Percentiles rank a stretch among this genome's conserved stretches.
Evolutionary conservation across 2,888 invertebrate genomes (phyloP).

Genomic region (Pachymerium ferrugineum): DNA sequence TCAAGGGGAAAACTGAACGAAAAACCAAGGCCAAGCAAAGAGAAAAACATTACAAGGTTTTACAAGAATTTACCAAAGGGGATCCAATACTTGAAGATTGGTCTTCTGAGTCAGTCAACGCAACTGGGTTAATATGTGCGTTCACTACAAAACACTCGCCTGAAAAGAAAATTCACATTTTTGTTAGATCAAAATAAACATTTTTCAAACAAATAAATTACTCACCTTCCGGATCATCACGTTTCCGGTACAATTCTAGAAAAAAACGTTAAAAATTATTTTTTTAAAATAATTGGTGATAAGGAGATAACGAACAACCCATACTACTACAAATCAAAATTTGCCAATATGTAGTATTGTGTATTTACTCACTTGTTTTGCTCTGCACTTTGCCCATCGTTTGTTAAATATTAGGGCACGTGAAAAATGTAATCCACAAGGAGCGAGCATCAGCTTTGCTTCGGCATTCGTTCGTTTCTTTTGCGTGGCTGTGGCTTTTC

Average conservation of each 20-base stretch:
- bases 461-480: neutral
- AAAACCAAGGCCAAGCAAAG: slow-evolving; percentile 12
- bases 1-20: slow-evolving; percentile 4
- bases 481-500: slow-evolving; percentile 7
- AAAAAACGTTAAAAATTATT: neutral
- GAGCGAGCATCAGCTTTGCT: neutral
- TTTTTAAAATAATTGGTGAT: neutral
- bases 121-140: slow-evolving; percentile 37
- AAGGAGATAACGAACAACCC: neutral
- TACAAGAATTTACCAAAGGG: slow-evolving; percentile 32
- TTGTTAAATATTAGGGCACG: neutral
- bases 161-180: neutral
- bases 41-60: neutral
- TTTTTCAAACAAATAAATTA: neutral
- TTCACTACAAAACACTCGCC: slow-evolving; percentile 37
- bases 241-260: slow-evolving; percentile 23
- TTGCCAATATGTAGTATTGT: too few relatives aligned
- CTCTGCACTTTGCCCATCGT: slow-evolving; percentile 11
- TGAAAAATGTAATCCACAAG: neutral
- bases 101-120: slow-evolving; percentile 35
- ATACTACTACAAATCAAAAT: neutral
- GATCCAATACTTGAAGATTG: neutral
- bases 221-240: slow-evolving; percentile 32
- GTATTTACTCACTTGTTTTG: slow-evolving; percentile 1
- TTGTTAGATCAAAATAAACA: too few relatives aligned